These are phyloP conservation scores for Sinocyclocheilus rhinocerous DNA, from an alignment of 2,113 vertebrate species.

Conservation along the genomic window DNA sequence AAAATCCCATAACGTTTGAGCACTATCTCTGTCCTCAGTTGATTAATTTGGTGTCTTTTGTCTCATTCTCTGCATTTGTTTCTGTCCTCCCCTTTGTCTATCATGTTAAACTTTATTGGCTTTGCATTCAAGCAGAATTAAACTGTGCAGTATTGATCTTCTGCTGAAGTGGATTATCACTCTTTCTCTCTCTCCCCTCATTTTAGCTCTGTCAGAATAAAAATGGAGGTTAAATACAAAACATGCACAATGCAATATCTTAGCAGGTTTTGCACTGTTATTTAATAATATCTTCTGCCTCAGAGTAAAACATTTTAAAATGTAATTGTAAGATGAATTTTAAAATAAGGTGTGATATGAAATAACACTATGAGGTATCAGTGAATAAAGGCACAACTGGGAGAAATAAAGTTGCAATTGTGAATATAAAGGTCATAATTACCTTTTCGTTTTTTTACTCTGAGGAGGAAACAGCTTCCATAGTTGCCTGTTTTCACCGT, in stretches of 20 bases:
- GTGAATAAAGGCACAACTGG: neutral
- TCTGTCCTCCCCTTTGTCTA: neutral
- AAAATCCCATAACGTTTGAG: neutral
- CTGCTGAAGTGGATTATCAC: neutral
- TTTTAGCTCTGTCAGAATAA: neutral
- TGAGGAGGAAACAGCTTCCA: neutral
- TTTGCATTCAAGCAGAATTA: conserved; percentile 12
- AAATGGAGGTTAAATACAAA: neutral
- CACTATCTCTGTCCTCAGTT: neutral
- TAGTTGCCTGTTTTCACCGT: neutral
- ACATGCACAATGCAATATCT: neutral
- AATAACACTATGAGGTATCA: neutral
- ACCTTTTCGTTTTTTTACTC: neutral
- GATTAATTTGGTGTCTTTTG: neutral
- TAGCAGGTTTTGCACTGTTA: neutral
- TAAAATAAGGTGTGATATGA: neutral
- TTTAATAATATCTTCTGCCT: neutral
- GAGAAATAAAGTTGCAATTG: neutral
- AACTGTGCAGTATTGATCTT: conserved; percentile 31
- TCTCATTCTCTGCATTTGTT: conserved; percentile 13
- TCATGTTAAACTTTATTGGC: neutral
- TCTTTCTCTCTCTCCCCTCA: neutral
- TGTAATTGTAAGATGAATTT: neutral
- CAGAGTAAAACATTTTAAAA: neutral
- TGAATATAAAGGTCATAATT: neutral